A percentile compares a stretch with the other conserved stretches of the same genome.
phyloP scores from a whole-genome alignment of 2,888 invertebrate genomes.

The Limnephilus marmoratus region DNA sequence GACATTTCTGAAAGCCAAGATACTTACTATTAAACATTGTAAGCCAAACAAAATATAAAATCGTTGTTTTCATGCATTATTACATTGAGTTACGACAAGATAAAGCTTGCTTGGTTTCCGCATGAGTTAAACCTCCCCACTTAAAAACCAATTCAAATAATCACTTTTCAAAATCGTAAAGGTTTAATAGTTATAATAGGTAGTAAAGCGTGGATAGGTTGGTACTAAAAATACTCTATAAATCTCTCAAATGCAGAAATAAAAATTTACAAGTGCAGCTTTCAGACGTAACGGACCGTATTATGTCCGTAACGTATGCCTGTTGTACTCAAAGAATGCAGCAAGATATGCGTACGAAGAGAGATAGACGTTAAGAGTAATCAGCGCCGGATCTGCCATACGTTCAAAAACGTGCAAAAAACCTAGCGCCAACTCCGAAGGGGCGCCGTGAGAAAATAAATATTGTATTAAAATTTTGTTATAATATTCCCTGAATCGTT shows the following conservation, averaged over 20 bases:
- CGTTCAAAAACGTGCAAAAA: no score
- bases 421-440: no score
- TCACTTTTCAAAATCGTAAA: not conserved
- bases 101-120: not conserved
- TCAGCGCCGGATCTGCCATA: no score
- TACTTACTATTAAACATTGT: not conserved
- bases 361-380: conserved; percentile 20
- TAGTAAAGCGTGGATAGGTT: not conserved
- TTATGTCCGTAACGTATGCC: not conserved
- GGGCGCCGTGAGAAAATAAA: no score
- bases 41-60: not conserved
- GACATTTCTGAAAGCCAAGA: not conserved
- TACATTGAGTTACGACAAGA: not conserved
- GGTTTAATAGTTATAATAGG: not conserved
- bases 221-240: not conserved
- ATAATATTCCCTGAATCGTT: no score
- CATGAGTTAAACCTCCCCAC: not conserved
- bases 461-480: no score
- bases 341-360: not conserved
- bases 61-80: not conserved
- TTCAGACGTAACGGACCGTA: not conserved
- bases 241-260: not conserved
- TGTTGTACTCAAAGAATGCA: not conserved
- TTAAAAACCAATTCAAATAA: not conserved
- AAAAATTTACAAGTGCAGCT: not conserved